Evolutionary conservation across 2,113 vertebrate species (phyloP), one percentile per base, ranked within the genome.

Genomic region (Elaphurus davidianus): DNA sequence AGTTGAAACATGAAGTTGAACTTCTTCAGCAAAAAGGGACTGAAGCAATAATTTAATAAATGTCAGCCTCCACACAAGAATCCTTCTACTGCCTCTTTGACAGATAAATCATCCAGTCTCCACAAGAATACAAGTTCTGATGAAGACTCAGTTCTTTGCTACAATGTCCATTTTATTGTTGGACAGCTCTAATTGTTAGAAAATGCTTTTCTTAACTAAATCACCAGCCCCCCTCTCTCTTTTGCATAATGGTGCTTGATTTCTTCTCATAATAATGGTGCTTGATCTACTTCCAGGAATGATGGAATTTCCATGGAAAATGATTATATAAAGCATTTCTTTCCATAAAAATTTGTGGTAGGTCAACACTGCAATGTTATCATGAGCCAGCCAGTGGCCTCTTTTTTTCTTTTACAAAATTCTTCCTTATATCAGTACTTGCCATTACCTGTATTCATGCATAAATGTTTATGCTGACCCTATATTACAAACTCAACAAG

Each of bases 121-220:
- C 33, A 28, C 14, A 25, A 21, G n/a, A 76, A 81, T 47, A 78
- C 54, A 82, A 59, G 67, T 25, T 96, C 57, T 95, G 47, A 95
- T 5, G 33, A 45, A 50, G 52, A 47, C 27, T 50, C 83, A 52
- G 50, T 90, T 52, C 36, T 94, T 92, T 87, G n/a, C 57, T 40
- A 90, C 19, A 3, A 82, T 30, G 78, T 52, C 30, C 25, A 27
- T 50, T 92, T 92, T 62, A 60, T 33, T 86, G 64, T 43, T 89
- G 54, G 59, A 90, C 33, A 89, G 55, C 12, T 87, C 78, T 33
- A 86, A 92, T 62, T 27, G n/a, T 83, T 78, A 95, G 14, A 84
- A 91, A 78, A 62, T 15, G 5, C 91, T 96, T 90, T 91, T 87
- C 55, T 83, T 92, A 97, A 93, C 74, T 78, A 95, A 96, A 95